phyloP scores from a whole-genome alignment of 2,888 invertebrate species.

The Neoitamus cyanurus region DNA sequence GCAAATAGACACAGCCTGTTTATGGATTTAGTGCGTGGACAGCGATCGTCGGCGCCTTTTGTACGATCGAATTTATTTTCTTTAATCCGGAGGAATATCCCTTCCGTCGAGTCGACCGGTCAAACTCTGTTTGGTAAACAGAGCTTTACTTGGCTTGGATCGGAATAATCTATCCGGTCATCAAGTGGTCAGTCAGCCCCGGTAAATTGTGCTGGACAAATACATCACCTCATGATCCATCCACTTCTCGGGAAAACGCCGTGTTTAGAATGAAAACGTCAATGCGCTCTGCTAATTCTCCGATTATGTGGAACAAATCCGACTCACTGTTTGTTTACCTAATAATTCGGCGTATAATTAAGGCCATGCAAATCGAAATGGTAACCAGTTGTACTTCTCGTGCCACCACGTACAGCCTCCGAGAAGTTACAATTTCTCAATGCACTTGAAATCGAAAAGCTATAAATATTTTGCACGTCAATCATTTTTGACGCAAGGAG shows the following conservation, averaged over 20 bases:
- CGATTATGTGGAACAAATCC: constrained; percentile 25
- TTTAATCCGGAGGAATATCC: constrained; percentile 28
- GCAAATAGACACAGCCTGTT: constrained; percentile 45
- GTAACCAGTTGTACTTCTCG: background rate
- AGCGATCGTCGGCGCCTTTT: constrained; percentile 50
- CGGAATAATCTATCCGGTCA: constrained; percentile 43
- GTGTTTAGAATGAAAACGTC: background rate
- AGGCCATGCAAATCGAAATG: constrained; percentile 18
- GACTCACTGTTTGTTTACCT: constrained; percentile 11
- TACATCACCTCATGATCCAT: background rate
- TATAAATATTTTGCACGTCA: constrained; percentile 26
- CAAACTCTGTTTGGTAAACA: constrained; percentile 48
- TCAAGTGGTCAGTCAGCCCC: constrained; percentile 36
- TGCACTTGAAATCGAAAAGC: constrained; percentile 30
- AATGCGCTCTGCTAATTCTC: constrained; percentile 31
- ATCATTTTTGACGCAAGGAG: constrained; percentile 27
- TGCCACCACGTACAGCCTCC: too few species aligned
- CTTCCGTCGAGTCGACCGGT: background rate
- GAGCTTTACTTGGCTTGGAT: constrained; percentile 48
- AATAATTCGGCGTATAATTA: constrained; percentile 23
- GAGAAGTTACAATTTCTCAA: constrained; percentile 18
- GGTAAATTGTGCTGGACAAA: constrained; percentile 1
- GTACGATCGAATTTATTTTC: constrained; percentile 28
- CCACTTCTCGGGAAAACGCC: background rate
- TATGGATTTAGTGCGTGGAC: constrained; percentile 49